A percentile compares a stretch with the other conserved stretches of the same genome.
phyloP scores from a whole-genome alignment of 2,113 vertebrate genomes.

The Crocuta crocuta region DNA sequence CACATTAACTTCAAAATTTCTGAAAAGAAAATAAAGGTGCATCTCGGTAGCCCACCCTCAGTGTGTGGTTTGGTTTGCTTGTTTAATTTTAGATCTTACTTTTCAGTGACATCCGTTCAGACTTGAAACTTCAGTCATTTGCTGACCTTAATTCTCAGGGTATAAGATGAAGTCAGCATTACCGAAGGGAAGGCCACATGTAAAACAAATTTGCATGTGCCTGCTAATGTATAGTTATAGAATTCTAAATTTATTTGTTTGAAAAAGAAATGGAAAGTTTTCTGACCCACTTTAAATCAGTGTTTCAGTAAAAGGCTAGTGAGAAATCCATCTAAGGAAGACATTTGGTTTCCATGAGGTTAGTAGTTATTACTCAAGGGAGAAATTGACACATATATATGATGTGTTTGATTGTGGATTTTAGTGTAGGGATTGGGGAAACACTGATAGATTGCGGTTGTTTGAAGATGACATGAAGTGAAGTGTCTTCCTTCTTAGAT shows the following conservation, averaged over 20 bases:
- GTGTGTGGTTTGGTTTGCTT: conserved; percentile 58
- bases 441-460: background rate
- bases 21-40: conserved; percentile 66
- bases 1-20: conserved; percentile 60
- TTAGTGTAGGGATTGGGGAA: conserved; percentile 27
- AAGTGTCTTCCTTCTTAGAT: background rate
- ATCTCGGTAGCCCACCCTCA: background rate
- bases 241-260: conserved; percentile 49
- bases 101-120: conserved; percentile 73
- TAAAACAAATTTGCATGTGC: conserved; percentile 73
- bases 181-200: conserved; percentile 43
- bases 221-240: background rate
- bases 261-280: conserved; percentile 77
- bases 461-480: background rate
- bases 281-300: conserved; percentile 87
- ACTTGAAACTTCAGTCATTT: conserved; percentile 63
- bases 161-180: conserved; percentile 72
- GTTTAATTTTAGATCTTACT: conserved; percentile 75
- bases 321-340: conserved; percentile 76
- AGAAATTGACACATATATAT: conserved; percentile 73
- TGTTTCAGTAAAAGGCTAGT: conserved; percentile 84
- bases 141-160: conserved; percentile 77
- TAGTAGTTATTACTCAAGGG: conserved; percentile 66
- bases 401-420: background rate
- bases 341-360: conserved; percentile 83